phyloP scores from a whole-genome alignment of 2,113 vertebrate species.

The Verasper variegatus region DNA sequence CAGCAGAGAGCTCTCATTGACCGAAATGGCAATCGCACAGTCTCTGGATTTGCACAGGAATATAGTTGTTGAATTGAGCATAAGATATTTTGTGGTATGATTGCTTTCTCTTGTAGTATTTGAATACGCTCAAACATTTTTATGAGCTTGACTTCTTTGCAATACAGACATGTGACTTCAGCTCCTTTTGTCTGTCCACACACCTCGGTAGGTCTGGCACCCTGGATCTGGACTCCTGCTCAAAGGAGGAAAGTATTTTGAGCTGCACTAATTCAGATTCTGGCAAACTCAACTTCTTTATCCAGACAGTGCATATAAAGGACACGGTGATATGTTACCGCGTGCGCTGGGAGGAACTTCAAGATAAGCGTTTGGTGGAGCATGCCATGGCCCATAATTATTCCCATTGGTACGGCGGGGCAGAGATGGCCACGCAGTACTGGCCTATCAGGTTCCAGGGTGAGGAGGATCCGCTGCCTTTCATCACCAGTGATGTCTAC shows the following conservation, averaged over 20 bases:
- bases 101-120: neutral
- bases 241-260: conserved; percentile 85
- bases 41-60: conserved; percentile 5
- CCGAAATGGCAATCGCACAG: conserved; percentile 21
- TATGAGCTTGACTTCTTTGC: neutral
- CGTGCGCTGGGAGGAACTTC: conserved; percentile 92
- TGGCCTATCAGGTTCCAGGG: conserved; percentile 91
- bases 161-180: neutral
- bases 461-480: conserved; percentile 89
- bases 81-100: neutral
- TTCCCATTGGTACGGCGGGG: conserved; percentile 94
- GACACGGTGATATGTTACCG: conserved; percentile 96
- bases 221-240: conserved; percentile 92
- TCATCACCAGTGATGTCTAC: conserved; percentile 92
- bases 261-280: conserved; percentile 85
- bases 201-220: conserved; percentile 80
- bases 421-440: conserved; percentile 89
- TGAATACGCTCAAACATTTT: no score
- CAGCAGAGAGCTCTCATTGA: conserved; percentile 19
- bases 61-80: neutral
- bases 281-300: conserved; percentile 92
- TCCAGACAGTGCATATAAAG: conserved; percentile 89
- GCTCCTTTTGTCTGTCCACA: neutral
- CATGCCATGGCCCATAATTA: conserved; percentile 93
- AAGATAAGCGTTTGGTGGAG: conserved; percentile 81